Base-by-base conservation (phyloP, 2,797 vertebrate genomes). In the Xiphophorus birchmanni region DNA sequence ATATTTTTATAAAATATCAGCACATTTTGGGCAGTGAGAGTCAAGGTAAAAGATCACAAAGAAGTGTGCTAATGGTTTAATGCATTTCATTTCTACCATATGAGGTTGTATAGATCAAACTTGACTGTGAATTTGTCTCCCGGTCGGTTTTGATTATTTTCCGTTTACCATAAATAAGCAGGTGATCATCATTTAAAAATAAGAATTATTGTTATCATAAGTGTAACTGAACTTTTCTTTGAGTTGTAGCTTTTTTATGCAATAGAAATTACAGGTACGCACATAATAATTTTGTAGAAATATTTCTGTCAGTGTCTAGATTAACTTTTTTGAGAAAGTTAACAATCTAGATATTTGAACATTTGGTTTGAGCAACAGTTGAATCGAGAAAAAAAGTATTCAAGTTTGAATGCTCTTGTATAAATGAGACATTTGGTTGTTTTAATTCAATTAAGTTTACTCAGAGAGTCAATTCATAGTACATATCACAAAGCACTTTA, bases 81-180 rank as follows among this genome's bases (percentile, higher is more conserved):
- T 88, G 77, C 50, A 85, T 86, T 90, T 48, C 18, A 50, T 84
- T 85, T 77, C 82, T 91, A 81, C 82, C 67, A 75, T 82, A 15
- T 26, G n/a, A n/a, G 6, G 67, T n/a, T 44, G 11, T 71, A 44
- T 12, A n/a, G 40, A 12, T 71, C 3, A 0, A 69, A 42, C 4
- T 17, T 71, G 26, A 15, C 2, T 44, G 37, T 10, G 37, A 69
- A 69, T 69, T 69, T 69, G 11, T 71, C 2, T 71, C 23, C 11
- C 2, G 2, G 2, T 67, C 4, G 0, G 67, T n/a, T 71, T n/a
- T n/a, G 26, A 7, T 71, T n/a, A 29, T 45, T 71, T 45, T 71
- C 26, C 23, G 44, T 26, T 71, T 71, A 45, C 23, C 21, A 45
- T 45, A n/a, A 45, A 4, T 45, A 44, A n/a, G 6, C 40, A 71